Evolutionary conservation across 2,888 invertebrate species (phyloP), one percentile per base, ranked within the genome.

Genomic region (Mactromeris polynyma): DNA sequence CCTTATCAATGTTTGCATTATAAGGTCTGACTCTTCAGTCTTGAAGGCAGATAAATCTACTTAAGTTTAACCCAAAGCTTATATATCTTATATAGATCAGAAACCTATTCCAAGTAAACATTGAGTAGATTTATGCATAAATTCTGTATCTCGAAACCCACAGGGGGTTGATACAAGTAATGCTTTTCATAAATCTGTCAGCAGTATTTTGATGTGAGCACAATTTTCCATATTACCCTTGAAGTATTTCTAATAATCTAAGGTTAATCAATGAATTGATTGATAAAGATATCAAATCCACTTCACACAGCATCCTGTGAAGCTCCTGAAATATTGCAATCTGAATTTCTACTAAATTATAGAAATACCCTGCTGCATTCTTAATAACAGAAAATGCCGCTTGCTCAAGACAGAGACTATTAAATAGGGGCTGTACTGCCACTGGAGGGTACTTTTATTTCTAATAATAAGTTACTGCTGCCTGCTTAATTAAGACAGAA

Each of bases 181-280:
- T 64, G n/a, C 26, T 64, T 9, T 64, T 64, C 58, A 64, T 64
- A 64, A 64, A 64, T 64, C 58, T 64, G 58, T 64, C 58, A 64
- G 58, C n/a, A 26, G 58, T 64, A 26, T 26, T 64, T n/a, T 64
- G n/a, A 64, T 64, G n/a, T 1, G 1, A n/a, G 58, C 1, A 64
- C 58, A 64, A 46, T 64, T 26, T 26, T 64, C 26, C 26, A 64
- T 64, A 64, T 26, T 26, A 64, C 58, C 26, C 58, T 64, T 26
- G 3, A n/a, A 64, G 7, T 26, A 64, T n/a, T 64, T 64, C 58
- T 64, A 64, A 64, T 64, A 64, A 64, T 64, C 58, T 9, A 26
- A 26, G 58, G 58, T 64, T 64, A 64, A 64, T 64, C 58, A 26
- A 64, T 64, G 58, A 64, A 64, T 64, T 64, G 58, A 64, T n/a